Base-by-base conservation (phyloP, 1,140 invertebrate genomes). In the Steinernema khuongi region DNA sequence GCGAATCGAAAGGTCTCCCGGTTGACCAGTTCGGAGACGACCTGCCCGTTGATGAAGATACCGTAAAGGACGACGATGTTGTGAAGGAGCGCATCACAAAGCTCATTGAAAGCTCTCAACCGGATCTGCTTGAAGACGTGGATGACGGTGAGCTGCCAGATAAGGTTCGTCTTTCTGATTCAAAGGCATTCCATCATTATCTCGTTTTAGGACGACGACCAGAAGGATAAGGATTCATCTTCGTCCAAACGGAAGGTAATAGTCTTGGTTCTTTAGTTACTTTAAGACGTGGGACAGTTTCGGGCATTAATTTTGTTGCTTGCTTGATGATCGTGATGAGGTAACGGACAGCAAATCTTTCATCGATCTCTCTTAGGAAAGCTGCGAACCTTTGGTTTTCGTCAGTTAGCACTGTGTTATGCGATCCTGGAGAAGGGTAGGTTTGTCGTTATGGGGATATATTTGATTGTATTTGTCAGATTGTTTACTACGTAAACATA, bases 41-140 rank as follows among this genome's bases (percentile, higher is more conserved):
- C 22, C 71, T 78, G 1, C 77, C 77, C 17, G 76, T 72, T 17
- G 76, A 77, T 67, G 77, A 78, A 22, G 76, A 78, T 4, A 74
- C 67, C 50, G 28, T 74, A 31, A 78, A 78, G 32, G 77, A 78
- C 44, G 77, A 78, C 29, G 72, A 78, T 22, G 73, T 77, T 33
- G 66, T 73, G 18, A 68, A 33, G 17, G 68, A 32, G 4, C 50
- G 50, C 68, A 30, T 69, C 68, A 30, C 19, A 2, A 32, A 33
- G 31, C 68, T 69, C 7, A 69, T 69, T 22, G 68, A 69, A 22
- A 32, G 41, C 68, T 14, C 31, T 14, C 31, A 32, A 19, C 68
- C 68, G 2, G 68, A 69, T 50, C 68, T 69, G 7, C 14, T 26
- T 26, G 50, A 60, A 60, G 50, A 60, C 7, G 22, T 22, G 7